Conservation (phyloP, 2,888 invertebrate species). For the Masnerella sp. region DNA sequence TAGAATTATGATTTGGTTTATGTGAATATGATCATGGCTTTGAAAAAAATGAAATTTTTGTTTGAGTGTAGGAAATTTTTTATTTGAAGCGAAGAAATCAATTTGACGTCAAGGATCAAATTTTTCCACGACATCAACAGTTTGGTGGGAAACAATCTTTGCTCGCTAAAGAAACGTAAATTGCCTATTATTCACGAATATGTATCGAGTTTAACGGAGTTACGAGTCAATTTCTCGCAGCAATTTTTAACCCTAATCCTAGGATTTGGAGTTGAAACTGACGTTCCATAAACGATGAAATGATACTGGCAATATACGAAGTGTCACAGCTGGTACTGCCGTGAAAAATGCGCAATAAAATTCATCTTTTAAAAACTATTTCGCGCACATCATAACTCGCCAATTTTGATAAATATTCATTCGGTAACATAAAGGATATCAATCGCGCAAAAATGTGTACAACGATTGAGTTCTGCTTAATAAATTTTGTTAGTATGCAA, state of each 20-base stretch:
- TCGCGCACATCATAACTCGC: constrained; percentile 40
- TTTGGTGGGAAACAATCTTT: constrained; percentile 23
- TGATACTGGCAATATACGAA: constrained; percentile 46
- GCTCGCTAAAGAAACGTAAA: constrained; percentile 12
- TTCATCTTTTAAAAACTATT: constrained; percentile 42
- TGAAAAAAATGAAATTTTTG: too few relatives aligned
- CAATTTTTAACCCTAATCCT: constrained; percentile 42
- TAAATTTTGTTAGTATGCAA: constrained; percentile 25
- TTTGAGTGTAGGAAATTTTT: too few relatives aligned
- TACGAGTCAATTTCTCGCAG: constrained; percentile 23
- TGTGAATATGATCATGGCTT: too few relatives aligned
- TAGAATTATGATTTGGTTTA: too few relatives aligned
- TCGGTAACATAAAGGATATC: constrained; percentile 34
- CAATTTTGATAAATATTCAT: constrained; percentile 48
- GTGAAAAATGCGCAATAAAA: constrained; percentile 53
- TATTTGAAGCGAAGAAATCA: not conserved
- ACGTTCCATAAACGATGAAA: constrained; percentile 48
- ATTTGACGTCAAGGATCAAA: not conserved
- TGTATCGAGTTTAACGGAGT: constrained; percentile 9
- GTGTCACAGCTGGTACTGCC: constrained; percentile 45
- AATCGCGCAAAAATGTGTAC: constrained; percentile 35
- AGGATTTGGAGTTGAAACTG: constrained; percentile 34
- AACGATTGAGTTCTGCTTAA: constrained; percentile 37
- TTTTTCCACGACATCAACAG: constrained; percentile 10
- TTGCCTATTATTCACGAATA: constrained; percentile 26